Base-by-base conservation (phyloP, 1,140 invertebrate genomes). In the Mylabris phalerata region DNA sequence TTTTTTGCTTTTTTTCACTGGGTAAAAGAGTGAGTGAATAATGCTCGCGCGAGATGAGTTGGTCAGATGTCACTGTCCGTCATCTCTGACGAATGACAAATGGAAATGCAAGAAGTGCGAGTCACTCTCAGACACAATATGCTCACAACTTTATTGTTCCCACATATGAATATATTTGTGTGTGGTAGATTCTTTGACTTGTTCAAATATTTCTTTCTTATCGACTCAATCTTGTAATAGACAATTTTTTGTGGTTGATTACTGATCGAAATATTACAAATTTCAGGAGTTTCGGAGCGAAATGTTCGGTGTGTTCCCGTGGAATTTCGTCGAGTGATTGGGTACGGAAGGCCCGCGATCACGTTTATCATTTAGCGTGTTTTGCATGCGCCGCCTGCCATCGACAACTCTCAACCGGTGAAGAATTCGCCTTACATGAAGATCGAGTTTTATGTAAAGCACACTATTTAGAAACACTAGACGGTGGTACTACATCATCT, bases 341-440 rank as follows among this genome's bases (percentile, higher is more conserved):
- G 97, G 95, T 99, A 59, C 79, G 97, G 55, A 86, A 93, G 73
- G 95, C 96, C 6, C 79, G 90, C 47, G 89, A 95, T 65, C 87
- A 93, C 71, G 91, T 98, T 11, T 99, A 98, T 76, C 97, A 99
- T 76, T 78, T 99, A 71, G 96, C 97, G 2, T 99, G 97, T 78
- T 99, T 99, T 77, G 92, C 95, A 5, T 99, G 97, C 73, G 93
- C 98, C 74, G 89, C 91, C 42, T 99, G 97, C 75, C 95, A 96
- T 66, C 81, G 96, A 26, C 97, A 98, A 75, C 79, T 99, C 38
- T 94, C 90, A 43, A 98, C 95, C 0, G 95, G 95, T 0, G 97
- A 99, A 75, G 94, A 98, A 77, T 99, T 98, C 77, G 94, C 94
- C 2, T 80, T 99, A 24, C 86, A 95, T 70, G 94, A 97, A 62